Evolutionary conservation across 2,888 invertebrate genomes (phyloP).

Genomic region (Drosophila anomalata): DNA sequence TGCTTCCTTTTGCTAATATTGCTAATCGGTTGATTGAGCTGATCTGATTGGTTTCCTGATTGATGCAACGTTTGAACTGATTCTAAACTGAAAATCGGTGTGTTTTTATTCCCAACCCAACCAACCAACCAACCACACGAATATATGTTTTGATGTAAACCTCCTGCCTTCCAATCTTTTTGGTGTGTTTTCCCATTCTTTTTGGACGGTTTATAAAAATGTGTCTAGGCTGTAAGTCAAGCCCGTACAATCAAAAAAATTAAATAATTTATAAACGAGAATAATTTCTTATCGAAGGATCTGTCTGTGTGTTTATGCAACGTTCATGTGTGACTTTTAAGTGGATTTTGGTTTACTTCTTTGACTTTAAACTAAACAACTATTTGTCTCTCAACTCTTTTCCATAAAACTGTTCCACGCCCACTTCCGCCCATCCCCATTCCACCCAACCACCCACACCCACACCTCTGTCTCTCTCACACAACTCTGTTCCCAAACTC

Average conservation of each 20-base stretch:
- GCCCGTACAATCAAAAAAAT: slow-evolving; percentile 2
- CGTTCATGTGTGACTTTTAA: slow-evolving; percentile 81
- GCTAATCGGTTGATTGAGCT: slow-evolving; percentile 60
- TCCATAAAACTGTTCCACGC: slow-evolving; percentile 63
- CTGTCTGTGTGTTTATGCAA: slow-evolving; percentile 76
- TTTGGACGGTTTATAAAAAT: slow-evolving; percentile 19
- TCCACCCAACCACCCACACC: slow-evolving; percentile 14
- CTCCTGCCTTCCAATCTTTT: slow-evolving; percentile 15
- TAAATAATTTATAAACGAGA: background rate
- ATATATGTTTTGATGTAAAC: slow-evolving; percentile 52
- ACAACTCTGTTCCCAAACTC: slow-evolving; percentile 14
- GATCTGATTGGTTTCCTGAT: slow-evolving; percentile 59
- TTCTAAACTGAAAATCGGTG: slow-evolving; percentile 54
- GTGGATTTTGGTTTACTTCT: slow-evolving; percentile 40
- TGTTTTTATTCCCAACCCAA: slow-evolving; percentile 27
- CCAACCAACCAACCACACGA: slow-evolving; percentile 10
- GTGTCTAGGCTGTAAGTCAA: slow-evolving; percentile 25
- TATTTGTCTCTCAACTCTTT: slow-evolving; percentile 44
- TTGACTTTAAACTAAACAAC: slow-evolving; percentile 41
- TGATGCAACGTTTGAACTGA: slow-evolving; percentile 68
- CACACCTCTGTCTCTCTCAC: slow-evolving; percentile 10
- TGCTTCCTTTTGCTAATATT: slow-evolving; percentile 64
- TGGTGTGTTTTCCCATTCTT: slow-evolving; percentile 24
- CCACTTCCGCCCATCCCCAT: slow-evolving; percentile 39
- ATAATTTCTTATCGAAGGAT: slow-evolving; percentile 16